These are phyloP conservation scores for Chromis chromis DNA, from an alignment of 2,797 vertebrate species.

Conservation along the genomic window DNA sequence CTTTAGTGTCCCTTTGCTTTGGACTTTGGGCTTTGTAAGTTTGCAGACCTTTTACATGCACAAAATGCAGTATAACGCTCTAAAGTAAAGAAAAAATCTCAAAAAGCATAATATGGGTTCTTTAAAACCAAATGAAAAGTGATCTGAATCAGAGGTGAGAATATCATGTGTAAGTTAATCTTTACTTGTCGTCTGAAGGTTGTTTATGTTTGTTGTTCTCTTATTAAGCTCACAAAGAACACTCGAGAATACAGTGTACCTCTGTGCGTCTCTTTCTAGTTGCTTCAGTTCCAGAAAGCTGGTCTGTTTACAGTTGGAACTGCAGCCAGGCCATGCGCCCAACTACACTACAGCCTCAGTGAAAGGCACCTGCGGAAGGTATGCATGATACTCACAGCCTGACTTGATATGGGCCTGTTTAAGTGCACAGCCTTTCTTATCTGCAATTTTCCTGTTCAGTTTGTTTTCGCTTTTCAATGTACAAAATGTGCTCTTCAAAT, in stretches of 20 bases:
- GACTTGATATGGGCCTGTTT: not conserved
- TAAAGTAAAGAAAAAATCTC: too few relatives aligned
- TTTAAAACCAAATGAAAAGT: not conserved
- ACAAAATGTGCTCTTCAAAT: conserved; percentile 4
- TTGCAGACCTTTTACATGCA: too few relatives aligned
- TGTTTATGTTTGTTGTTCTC: not conserved
- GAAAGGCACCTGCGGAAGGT: conserved; percentile 85
- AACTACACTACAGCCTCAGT: conserved; percentile 88
- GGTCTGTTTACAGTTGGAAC: conserved; percentile 83
- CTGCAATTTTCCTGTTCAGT: not conserved
- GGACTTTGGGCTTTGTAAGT: too few relatives aligned
- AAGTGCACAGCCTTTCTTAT: not conserved
- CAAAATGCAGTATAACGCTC: too few relatives aligned
- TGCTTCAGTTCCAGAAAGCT: conserved; percentile 89
- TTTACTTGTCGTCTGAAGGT: conserved; percentile 3
- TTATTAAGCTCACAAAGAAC: not conserved
- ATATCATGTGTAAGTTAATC: not conserved
- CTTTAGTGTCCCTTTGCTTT: too few relatives aligned
- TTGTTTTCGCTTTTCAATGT: not conserved
- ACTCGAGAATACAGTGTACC: not conserved
- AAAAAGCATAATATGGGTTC: too few relatives aligned
- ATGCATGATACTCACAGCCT: not conserved
- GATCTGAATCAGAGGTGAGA: not conserved
- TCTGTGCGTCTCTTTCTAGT: conserved; percentile 67
- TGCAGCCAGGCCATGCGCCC: conserved; percentile 88